Base-by-base conservation (phyloP, 2,113 vertebrate genomes). In the Rhabdomys dilectus region DNA sequence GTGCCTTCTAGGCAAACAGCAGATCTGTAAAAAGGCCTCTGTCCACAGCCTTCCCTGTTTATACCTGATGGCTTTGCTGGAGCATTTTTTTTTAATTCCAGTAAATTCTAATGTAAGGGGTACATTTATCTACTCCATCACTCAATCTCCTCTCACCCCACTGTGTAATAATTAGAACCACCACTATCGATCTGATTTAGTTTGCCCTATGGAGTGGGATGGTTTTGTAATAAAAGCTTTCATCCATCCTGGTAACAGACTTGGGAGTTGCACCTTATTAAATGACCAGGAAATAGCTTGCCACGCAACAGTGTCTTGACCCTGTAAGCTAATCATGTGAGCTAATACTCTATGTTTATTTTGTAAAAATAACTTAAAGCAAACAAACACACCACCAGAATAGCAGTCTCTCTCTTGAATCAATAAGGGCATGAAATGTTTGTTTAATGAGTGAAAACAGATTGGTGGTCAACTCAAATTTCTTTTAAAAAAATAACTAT, bases 201-300 rank as follows among this genome's bases (percentile, higher is more conserved):
- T 94, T 95, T 88, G 91, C 96, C 81, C 92, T 97, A 72, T 34
- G 16, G 19, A 89, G 36, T 77, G 91, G 76, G 92, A 92, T 48
- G 81, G 93, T 96, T 97, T 97, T 76, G 93, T 72, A 93, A 48
- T 93, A 93, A 95, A 66, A 97, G 39, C 42, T 95, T 94, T 80
- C 84, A 98, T 96, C 89, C 97, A 91, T 2, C 42, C 42, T 64
- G 80, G 81, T 93, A 97, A 96, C 96, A 62, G 53, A 98, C 97
- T 98, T 70, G 45, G 94, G 94, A 64, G n/a, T 70, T 93, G 89
- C 76, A 91, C 56, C 94, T 98, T 80, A 92, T 90, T 94, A 70
- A 96, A 42, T 93, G 53, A 89, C 91, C 95, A 93, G 88, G 39
- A 78, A 97, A 97, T 11, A 96, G 60, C 66, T 58, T 90, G 96